Conservation (phyloP, 2,797 vertebrate species). For the Taenioides sp. region DNA sequence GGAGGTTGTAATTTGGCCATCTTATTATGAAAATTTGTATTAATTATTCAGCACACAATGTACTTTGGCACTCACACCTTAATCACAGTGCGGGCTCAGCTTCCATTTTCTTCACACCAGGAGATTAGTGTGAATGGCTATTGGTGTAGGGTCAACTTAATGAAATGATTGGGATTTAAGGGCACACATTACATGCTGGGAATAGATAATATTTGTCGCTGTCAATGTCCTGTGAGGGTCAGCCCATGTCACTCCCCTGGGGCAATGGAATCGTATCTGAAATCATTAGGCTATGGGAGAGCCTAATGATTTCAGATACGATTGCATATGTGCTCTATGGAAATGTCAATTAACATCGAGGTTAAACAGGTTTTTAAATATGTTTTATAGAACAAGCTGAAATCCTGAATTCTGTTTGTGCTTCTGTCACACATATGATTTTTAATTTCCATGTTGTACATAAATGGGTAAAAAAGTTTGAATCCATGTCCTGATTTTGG, state of each 20-base stretch:
- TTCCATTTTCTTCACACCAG: constrained; percentile 30
- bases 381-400: too few species aligned
- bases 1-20: constrained; percentile 15
- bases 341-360: constrained; percentile 42
- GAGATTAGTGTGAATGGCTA: constrained; percentile 27
- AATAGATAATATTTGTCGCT: constrained; percentile 37
- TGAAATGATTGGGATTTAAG: constrained; percentile 60
- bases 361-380: not conserved
- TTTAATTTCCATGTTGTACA: too few species aligned
- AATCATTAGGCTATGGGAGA: too few species aligned
- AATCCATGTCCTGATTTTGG: too few species aligned
- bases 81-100: constrained; percentile 25
- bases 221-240: constrained; percentile 49
- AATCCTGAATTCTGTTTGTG: too few species aligned
- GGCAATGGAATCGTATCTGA: constrained; percentile 31
- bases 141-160: constrained; percentile 41
- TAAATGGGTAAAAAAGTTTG: too few species aligned
- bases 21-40: constrained; percentile 25
- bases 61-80: constrained; percentile 32
- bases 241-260: constrained; percentile 32
- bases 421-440: too few species aligned
- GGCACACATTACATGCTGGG: constrained; percentile 45
- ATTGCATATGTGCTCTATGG: constrained; percentile 30
- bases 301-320: constrained; percentile 52
- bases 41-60: constrained; percentile 35